Evolutionary conservation across 2,797 vertebrate species (phyloP), one percentile per base, ranked within the genome.

Genomic region (Mormyrops attenuatus): DNA sequence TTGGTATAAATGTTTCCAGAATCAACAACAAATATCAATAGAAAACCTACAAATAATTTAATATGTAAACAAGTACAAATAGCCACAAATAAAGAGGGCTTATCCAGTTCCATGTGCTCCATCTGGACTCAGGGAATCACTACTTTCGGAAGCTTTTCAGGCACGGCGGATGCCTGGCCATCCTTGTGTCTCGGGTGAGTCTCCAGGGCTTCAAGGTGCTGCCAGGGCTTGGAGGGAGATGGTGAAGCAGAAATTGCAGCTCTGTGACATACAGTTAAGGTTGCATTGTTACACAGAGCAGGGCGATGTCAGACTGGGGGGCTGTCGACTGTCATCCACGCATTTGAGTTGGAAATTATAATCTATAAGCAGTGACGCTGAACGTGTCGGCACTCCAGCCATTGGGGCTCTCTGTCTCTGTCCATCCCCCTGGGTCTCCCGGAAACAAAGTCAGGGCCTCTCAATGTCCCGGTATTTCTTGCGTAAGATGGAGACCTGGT

Each of bases 381-480:
- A 47, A 49, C 13, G 0, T 34, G 53, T 4, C 13, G 97, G 99
- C 95, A 98, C 98, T 92, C 98, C 96, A 94, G 99, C 99, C 52
- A 41, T 7, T 22, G 30, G 0, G 30, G 52, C 1, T n/a, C 52
- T 7, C 26, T 9, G 63, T 4, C 63, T 15, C 30, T 15, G 0
- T 38, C 49, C 89, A 90, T 92, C 89, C 38, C 44, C 38, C 63
- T 94, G 8, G 60, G 82, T 63, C 77, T 86, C 47, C 63, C n/a
- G 5, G 30, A 52, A 38, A 44, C 50, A 8, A 5, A 93, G 96
- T 97, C 97, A 99, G 95, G 99, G 98, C 92, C 98, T 96, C 94
- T 99, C 99, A 22, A 99, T 99, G 95, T 99, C 98, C 93, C 97
- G 97, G 95, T 99, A 99, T 93, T 99, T 99, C 96, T 99, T 99